Percentiles rank a stretch among this genome's conserved stretches.
These are phyloP conservation scores for Cryptus armator DNA, from an alignment of 2,888 invertebrate species.

Conservation along the genomic window DNA sequence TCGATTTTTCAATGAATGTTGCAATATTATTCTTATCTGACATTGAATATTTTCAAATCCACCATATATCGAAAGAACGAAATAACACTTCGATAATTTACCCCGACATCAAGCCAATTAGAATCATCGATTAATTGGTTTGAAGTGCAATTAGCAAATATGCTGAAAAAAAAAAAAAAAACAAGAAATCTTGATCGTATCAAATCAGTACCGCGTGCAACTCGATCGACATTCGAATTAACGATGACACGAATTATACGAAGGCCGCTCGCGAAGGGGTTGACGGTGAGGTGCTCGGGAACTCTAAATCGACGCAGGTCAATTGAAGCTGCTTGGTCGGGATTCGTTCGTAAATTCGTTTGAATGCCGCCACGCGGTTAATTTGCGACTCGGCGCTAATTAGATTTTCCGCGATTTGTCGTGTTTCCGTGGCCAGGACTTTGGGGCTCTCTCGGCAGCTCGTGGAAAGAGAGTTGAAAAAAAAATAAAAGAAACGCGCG, in stretches of 20 bases:
- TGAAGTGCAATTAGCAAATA: background rate
- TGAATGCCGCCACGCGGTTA: slow-evolving; percentile 48
- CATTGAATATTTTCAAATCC: too few species aligned
- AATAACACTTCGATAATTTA: background rate
- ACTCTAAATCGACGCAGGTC: slow-evolving; percentile 32
- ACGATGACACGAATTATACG: background rate
- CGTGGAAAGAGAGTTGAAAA: slow-evolving; percentile 1
- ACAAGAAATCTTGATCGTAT: background rate
- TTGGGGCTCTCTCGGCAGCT: slow-evolving; percentile 28
- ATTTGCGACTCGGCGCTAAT: slow-evolving; percentile 62
- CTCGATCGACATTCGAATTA: slow-evolving; percentile 13
- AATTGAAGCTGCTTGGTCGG: slow-evolving; percentile 37
- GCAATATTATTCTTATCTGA: too few species aligned
- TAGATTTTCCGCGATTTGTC: slow-evolving; percentile 60
- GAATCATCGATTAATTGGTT: background rate
- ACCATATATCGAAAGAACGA: too few species aligned
- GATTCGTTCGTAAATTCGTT: slow-evolving; percentile 44
- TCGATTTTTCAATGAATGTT: too few species aligned
- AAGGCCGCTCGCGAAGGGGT: background rate
- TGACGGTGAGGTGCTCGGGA: background rate
- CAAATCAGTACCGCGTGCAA: background rate
- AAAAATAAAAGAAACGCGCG: background rate
- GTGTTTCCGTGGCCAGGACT: slow-evolving; percentile 29
- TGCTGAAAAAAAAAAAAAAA: background rate
- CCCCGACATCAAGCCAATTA: background rate